Percentiles rank a stretch among this genome's conserved stretches.
These are phyloP conservation scores for Lasius platythorax DNA, from an alignment of 2,888 invertebrate genomes.

Conservation along the genomic window DNA sequence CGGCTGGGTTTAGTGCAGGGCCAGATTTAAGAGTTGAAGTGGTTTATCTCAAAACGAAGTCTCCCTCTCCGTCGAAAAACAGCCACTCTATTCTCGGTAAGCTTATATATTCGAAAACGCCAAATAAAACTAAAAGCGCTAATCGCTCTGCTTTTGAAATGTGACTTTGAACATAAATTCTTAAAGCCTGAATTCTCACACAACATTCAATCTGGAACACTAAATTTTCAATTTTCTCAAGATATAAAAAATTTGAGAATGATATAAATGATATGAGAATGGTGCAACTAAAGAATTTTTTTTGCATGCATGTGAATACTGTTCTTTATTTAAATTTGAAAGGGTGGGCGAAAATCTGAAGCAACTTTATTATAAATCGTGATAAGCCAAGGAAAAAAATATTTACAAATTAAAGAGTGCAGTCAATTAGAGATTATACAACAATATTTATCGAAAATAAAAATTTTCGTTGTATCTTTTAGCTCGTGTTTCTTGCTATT, in stretches of 20 bases:
- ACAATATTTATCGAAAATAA: background rate
- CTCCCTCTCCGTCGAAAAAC: background rate
- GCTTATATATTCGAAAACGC: conserved; percentile 15
- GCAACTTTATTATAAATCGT: background rate
- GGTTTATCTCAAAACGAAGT: conserved; percentile 34
- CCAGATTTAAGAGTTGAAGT: conserved; percentile 28
- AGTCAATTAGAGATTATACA: background rate
- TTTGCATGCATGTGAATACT: background rate
- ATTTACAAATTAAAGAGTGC: background rate
- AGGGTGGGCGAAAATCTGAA: background rate
- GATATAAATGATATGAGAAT: too few relatives aligned
- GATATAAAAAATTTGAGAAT: background rate
- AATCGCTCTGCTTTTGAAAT: conserved; percentile 9
- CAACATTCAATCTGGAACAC: background rate
- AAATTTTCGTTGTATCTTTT: background rate
- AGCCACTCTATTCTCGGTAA: conserved; percentile 8
- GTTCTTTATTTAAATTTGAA: background rate
- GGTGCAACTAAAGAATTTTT: background rate
- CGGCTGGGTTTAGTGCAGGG: conserved; percentile 42
- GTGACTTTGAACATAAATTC: background rate
- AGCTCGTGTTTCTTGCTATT: background rate
- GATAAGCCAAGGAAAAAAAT: background rate
- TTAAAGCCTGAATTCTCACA: background rate
- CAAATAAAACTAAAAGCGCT: conserved; percentile 5
- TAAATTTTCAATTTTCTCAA: background rate